These are phyloP conservation scores for Drosophila melanosoma DNA, from an alignment of 2,888 invertebrate genomes.

Conservation along the genomic window DNA sequence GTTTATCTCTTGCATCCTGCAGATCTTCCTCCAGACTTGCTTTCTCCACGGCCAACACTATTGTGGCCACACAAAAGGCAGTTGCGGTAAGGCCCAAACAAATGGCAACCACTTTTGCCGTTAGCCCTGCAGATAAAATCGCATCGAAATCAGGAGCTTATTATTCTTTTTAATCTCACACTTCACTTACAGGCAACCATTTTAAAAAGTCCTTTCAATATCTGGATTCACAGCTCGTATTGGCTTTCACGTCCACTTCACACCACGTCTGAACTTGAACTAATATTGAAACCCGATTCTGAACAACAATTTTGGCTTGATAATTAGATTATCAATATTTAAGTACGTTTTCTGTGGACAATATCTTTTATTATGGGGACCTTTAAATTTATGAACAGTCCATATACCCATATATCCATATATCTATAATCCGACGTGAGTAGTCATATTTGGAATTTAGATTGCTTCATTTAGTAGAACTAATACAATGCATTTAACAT, in stretches of 20 bases:
- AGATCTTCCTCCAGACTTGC: constrained; percentile 77
- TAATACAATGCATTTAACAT: constrained; percentile 23
- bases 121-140: constrained; percentile 64
- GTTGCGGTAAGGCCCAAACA: constrained; percentile 77
- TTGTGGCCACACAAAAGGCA: constrained; percentile 86
- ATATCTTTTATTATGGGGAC: constrained; percentile 31
- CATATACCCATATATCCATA: constrained; percentile 50
- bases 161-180: background rate
- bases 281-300: constrained; percentile 47
- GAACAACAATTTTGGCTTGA: constrained; percentile 61
- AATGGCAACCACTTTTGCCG: constrained; percentile 78
- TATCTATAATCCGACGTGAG: constrained; percentile 26
- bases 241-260: constrained; percentile 49
- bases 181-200: constrained; percentile 72
- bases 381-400: constrained; percentile 35
- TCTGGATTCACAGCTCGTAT: constrained; percentile 10
- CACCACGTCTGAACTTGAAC: constrained; percentile 46
- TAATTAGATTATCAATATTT: constrained; percentile 47
- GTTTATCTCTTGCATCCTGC: constrained; percentile 76
- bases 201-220: constrained; percentile 41
- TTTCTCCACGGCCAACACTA: constrained; percentile 86
- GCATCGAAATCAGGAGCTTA: background rate
- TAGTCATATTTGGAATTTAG: background rate
- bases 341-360: constrained; percentile 2
- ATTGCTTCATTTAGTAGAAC: constrained; percentile 14